A percentile compares a stretch with the other conserved stretches of the same genome.
Evolutionary conservation across 2,797 vertebrate genomes (phyloP).

Genomic region (Danionella dracula): DNA sequence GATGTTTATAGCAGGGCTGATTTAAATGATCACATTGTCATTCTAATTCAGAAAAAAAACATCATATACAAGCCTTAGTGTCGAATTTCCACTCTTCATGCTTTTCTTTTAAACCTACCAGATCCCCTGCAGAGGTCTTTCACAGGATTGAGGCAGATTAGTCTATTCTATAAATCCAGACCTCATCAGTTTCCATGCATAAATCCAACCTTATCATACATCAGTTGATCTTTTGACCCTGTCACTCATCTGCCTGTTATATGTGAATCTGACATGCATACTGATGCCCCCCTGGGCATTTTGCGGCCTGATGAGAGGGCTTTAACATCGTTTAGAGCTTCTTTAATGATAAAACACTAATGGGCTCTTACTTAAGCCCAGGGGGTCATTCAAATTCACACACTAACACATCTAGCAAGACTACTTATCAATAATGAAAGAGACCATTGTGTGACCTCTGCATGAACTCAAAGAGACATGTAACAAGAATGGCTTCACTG

Average conservation of each 20-base stretch:
- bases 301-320: neutral
- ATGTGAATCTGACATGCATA: neutral
- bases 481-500: constrained; percentile 15
- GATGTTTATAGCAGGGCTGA: neutral
- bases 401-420: neutral
- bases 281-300: neutral
- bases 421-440: constrained; percentile 25
- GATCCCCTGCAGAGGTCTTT: neutral
- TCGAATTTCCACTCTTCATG: neutral
- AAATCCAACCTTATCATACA: neutral
- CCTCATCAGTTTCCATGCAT: neutral
- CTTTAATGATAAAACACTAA: neutral
- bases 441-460: neutral
- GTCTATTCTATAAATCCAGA: neutral
- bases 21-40: constrained; percentile 20
- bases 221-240: constrained; percentile 4
- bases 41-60: too few species aligned
- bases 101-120: neutral
- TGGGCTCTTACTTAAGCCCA: constrained; percentile 1
- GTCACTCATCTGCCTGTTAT: neutral
- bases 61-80: neutral
- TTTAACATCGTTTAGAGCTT: neutral
- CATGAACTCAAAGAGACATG: constrained; percentile 20
- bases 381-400: constrained; percentile 9
- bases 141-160: neutral